Conservation (phyloP, 1,140 invertebrate species). For the Ericerus pela region DNA sequence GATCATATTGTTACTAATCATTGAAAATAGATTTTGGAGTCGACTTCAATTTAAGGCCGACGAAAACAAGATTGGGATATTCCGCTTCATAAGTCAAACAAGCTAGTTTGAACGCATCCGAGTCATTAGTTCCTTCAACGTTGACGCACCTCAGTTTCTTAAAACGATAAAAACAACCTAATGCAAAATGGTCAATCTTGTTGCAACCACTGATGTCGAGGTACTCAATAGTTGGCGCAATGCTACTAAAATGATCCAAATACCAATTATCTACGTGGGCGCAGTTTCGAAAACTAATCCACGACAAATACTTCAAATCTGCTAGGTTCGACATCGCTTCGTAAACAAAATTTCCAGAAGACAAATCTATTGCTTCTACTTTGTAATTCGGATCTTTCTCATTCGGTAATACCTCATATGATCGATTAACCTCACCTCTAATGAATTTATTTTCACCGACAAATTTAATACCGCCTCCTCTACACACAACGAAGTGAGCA, state of each 20-base stretch:
- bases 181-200: background rate
- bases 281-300: slow-evolving; percentile 47
- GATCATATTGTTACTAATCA: background rate
- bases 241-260: slow-evolving; percentile 43
- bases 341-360: slow-evolving; percentile 43
- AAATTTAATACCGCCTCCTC: slow-evolving; percentile 54
- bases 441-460: slow-evolving; percentile 39
- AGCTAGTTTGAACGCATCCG: background rate
- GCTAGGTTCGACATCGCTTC: slow-evolving; percentile 54
- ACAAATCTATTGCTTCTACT: slow-evolving; percentile 52
- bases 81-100: background rate
- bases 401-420: slow-evolving; percentile 38
- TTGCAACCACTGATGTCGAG: slow-evolving; percentile 56
- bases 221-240: slow-evolving; percentile 46
- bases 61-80: background rate
- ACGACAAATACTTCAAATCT: slow-evolving; percentile 42
- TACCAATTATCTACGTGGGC: slow-evolving; percentile 58
- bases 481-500: slow-evolving; percentile 51
- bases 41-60: background rate
- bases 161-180: background rate
- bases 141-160: background rate
- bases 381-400: slow-evolving; percentile 36
- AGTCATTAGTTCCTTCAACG: background rate
- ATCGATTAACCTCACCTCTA: slow-evolving; percentile 34
- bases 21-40: background rate